Evolutionary conservation across 2,888 invertebrate species (phyloP), one percentile per base, ranked within the genome.

Genomic region (Lasioglossum calceatum): DNA sequence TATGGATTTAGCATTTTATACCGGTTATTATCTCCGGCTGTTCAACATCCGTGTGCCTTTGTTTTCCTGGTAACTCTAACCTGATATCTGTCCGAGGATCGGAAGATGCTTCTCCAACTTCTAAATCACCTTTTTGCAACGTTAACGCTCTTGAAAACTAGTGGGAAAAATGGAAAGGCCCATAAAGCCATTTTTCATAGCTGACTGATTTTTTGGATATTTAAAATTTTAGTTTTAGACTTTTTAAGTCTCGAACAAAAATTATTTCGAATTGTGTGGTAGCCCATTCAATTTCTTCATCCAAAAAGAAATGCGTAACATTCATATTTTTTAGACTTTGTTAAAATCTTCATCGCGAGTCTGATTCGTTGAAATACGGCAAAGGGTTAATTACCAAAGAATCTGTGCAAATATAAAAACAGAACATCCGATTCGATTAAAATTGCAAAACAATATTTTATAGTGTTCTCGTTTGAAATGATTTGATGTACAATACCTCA

Each of bases 1-100:
- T 58, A 71, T 74, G 79, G 76, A 76, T 72, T 71, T 61, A 75
- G 42, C 71, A 54, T 79, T 85, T 84, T 79, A 79, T 67, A 71
- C 14, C 36, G 76, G 72, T 58, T 58, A 32, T 73, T 83, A 83
- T 79, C 64, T 73, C 50, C 14, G 4, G 32, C 47, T 71, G 83
- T 54, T 64, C 27, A 27, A 5, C 27, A 70, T 27, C 36, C 71
- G 50, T n/a, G 54, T 73, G 54, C 50, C 58, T 27, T 12, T 23
- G 67, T 70, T 44, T 36, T n/a, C 23, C 50, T 19, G 0, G 19
- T 12, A 42, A n/a, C 12, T 71, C 23, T 42, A 42, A 12, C 4
- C n/a, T 39, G 23, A 19, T 14, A 39, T 39, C 23, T 23, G 39
- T 39, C 39, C 36, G 36, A 8, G 16, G 8, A 19, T 32, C 64